Base-by-base conservation (phyloP, 1,140 invertebrate genomes). In the Tribolium castaneum region DNA sequence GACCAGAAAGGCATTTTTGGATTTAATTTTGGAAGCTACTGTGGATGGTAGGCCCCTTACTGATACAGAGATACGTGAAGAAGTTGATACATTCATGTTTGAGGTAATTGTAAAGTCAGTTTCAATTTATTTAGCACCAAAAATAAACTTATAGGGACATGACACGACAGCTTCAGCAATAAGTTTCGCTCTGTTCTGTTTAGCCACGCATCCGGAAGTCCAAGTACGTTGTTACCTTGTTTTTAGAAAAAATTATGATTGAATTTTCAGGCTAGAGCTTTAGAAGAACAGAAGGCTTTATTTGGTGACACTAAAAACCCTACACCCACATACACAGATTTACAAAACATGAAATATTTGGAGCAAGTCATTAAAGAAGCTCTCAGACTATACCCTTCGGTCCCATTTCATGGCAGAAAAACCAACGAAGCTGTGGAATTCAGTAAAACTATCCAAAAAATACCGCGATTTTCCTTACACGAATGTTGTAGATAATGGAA, bases 21-120 rank as follows among this genome's bases (percentile, higher is more conserved):
- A 95, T 87, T 85, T 94, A 50, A 83, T 95, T 6, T 88, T 95
- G 19, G 89, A 91, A 82, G 87, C 87, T 75, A 90, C 88, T 88
- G 85, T 90, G 22, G 87, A 91, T 70, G 91, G 89, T 4, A 85
- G 87, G 5, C 85, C 87, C 5, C 86, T 95, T 13, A 86, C 89
- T 0, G 89, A 91, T 78, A 89, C 90, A 73, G 91, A 94, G 82
- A 93, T 96, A 59, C 88, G 92, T 66, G 94, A 96, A 85, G 94
- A 96, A 89, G 94, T 96, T 6, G 94, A 96, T 83, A 96, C 94
- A 3, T 96, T 96, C 83, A 95, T 94, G 91, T 94, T 94, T 86
- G 93, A 93, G 89, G 93, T 93, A 73, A 78, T 79, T 77, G 76
- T 1, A 25, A 16, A 19, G 1, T 70, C 6, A 2, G 6, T 56